Evolutionary conservation across 2,888 invertebrate species (phyloP), one percentile per base, ranked within the genome.

Genomic region (Perdita meconis): DNA sequence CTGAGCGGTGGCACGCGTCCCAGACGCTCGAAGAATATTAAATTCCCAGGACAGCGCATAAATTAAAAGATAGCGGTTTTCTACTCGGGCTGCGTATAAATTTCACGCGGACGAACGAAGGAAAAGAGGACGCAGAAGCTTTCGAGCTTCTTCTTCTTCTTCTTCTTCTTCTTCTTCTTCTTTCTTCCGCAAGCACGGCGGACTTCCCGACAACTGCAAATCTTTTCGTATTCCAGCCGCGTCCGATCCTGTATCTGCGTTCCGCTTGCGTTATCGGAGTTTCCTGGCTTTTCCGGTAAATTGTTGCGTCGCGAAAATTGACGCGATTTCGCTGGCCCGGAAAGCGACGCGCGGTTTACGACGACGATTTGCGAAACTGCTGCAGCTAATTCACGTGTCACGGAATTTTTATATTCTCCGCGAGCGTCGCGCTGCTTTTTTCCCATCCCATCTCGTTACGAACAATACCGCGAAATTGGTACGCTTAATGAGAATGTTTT

Each of bases 61-160:
- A 90, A 91, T 91, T 91, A 91, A 91, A 91, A 90, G 90, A 90
- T 89, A 90, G 89, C 87, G 87, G 86, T 87, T 88, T 85, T 88
- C 86, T 84, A 86, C 85, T 87, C 80, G 44, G 78, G 64, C 83
- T 85, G 82, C 85, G 88, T 87, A 87, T 88, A 88, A 89, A 89
- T 89, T 89, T 86, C 81, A 60, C 74, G 55, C 38, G 71, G 64
- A 63, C 67, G 53, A 34, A 76, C 61, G 13, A 56, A 74, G 57
- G 42, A 10, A 5, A 13, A 59, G n/a, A 16, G 6, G 65, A 19
- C n/a, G 24, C 13, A 16, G 19, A 24, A 30, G 19, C 36, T 34
- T 24, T n/a, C 65, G 55, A 10, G 30, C 42, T 47, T 19, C 59
- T 56, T 50, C 36, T 74, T 74, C 30, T 2, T 36, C 56, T 19